Base-by-base conservation (phyloP, 2,888 invertebrate species). In the Ceratothoa steindachneri region DNA sequence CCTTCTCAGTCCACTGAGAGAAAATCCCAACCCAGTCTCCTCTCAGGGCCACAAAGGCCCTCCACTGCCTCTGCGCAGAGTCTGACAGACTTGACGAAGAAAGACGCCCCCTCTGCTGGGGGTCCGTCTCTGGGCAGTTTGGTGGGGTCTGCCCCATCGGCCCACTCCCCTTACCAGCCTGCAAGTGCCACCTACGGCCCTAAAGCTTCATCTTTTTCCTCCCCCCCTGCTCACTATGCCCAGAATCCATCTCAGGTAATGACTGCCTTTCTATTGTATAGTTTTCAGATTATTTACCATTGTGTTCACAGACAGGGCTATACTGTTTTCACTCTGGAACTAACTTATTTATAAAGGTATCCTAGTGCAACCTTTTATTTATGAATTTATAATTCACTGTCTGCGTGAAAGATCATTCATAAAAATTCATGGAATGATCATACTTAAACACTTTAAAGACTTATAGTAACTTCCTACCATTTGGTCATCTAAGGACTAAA, bases 231-330 rank as follows among this genome's bases (percentile, higher is more conserved):
- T 12, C 60, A 60, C 27, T 60, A 60, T 60, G 27, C 60, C 60
- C 60, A 60, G 27, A 60, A 60, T 24, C 60, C 60, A 12, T 60
- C 60, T n/a, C 60, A 60, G 60, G 60, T 60, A 60, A 60, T 7
- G 60, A 22, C 19, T 53, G 31, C 22, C 19, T 31, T 27, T 69
- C 51, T 69, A 51, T 69, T 69, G 19, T 69, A 51, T 69, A 69
- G 28, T 51, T 69, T 51, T 69, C 19, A 51, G 28, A 51, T 41
- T 69, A 66, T 66, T 19, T 66, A 27, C 28, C 24, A 27, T 12
- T 65, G 12, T 66, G 19, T 19, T 28, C 28, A 30, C 28, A 29
- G 24, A 66, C n/a, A 66, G 19, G 29, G 9, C 19, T 29, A 66
- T 66, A 66, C 19, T n/a, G 15, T n/a, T n/a, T n/a, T n/a, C n/a